These are phyloP conservation scores for Lethenteron reissneri DNA, from an alignment of 2,113 vertebrate genomes.

Conservation along the genomic window DNA sequence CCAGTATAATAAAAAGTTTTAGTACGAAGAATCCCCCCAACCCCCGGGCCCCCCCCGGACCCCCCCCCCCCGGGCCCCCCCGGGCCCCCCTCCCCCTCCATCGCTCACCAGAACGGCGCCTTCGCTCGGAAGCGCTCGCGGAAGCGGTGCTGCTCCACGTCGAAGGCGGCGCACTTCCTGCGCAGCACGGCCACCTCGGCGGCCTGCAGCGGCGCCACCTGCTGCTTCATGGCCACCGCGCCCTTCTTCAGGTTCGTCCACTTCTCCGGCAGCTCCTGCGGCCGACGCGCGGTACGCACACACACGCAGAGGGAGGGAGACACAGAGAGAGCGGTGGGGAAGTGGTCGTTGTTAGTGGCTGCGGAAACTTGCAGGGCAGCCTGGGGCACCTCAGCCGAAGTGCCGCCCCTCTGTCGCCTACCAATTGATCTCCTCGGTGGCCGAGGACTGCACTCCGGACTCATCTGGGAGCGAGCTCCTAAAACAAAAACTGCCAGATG, in stretches of 20 bases:
- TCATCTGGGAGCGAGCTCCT: too few relatives aligned
- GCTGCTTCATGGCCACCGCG: conserved; percentile 38
- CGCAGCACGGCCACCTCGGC: conserved; percentile 37
- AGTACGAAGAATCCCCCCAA: neutral
- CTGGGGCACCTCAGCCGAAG: too few relatives aligned
- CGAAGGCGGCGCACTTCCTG: conserved; percentile 35
- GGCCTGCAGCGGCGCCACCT: conserved; percentile 59
- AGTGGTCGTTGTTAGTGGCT: neutral
- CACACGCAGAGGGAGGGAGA: neutral
- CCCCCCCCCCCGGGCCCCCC: too few relatives aligned
- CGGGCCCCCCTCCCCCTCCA: too few relatives aligned
- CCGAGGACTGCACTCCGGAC: too few relatives aligned
- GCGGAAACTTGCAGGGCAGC: too few relatives aligned
- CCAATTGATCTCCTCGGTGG: too few relatives aligned
- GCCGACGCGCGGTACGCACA: neutral
- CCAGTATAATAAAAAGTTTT: neutral
- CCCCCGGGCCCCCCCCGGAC: neutral
- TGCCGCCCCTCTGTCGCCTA: too few relatives aligned
- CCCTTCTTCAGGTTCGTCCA: conserved; percentile 57
- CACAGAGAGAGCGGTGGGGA: neutral
- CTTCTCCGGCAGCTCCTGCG: conserved; percentile 60
- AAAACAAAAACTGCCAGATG: too few relatives aligned
- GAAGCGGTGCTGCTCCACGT: conserved; percentile 39
- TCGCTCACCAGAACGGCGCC: conserved; percentile 51
- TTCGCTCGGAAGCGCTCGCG: conserved; percentile 35